Conservation (phyloP, 2,113 vertebrate genomes). For the Gavia stellata region DNA sequence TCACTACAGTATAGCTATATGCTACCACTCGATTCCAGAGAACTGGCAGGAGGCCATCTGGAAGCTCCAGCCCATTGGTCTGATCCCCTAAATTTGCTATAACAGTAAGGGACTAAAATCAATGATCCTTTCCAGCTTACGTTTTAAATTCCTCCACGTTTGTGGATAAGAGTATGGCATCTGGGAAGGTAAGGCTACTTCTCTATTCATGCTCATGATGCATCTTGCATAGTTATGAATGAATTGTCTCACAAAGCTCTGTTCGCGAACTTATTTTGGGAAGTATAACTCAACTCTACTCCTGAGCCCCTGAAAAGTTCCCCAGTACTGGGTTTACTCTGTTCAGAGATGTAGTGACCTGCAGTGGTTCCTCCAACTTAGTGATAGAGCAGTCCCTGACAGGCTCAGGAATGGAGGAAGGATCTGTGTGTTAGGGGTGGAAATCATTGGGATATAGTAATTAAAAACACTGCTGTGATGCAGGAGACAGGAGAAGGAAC, state of each 20-base stretch:
- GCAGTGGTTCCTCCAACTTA: not conserved
- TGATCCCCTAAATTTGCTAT: not conserved
- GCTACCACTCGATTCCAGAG: not conserved
- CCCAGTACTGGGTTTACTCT: not conserved
- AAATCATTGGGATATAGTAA: not conserved
- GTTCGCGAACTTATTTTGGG: not conserved
- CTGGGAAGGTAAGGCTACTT: not conserved
- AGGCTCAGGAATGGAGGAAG: not conserved
- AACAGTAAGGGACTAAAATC: not conserved
- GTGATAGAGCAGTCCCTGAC: not conserved
- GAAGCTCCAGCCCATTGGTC: not conserved
- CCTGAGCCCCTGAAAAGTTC: not conserved
- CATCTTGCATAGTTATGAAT: not conserved
- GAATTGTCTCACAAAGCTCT: not conserved
- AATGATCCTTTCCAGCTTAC: not conserved
- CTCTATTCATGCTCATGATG: not conserved
- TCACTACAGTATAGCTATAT: not conserved
- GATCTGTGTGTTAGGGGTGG: fast-evolving
- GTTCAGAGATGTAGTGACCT: not conserved
- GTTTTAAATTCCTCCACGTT: not conserved
- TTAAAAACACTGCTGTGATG: not conserved
- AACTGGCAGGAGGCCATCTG: not conserved
- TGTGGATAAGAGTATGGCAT: not conserved
- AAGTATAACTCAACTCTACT: not conserved
- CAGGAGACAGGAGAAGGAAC: not conserved